Base-by-base conservation (phyloP, 2,888 invertebrate genomes). In the Ophion ventricosus region DNA sequence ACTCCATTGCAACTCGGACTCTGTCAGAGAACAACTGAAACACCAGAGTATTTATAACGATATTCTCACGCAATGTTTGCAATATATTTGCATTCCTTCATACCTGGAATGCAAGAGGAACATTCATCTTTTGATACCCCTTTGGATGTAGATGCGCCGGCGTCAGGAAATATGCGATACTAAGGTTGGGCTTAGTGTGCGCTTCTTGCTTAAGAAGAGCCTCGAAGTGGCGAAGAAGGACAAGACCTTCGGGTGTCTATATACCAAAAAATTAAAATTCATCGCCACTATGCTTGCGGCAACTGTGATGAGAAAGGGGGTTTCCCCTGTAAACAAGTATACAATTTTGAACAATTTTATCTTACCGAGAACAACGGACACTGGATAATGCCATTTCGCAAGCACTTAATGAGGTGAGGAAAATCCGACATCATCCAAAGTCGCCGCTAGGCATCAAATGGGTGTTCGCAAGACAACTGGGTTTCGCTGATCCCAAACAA, bases 1-100 rank as follows among this genome's bases (percentile, higher is more conserved):
- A 14, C 20, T 80, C 56, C 85, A 86, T 86, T n/a, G 85, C 87
- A 26, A 82, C 83, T 43, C 77, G n/a, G 8, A 86, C 79, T 64
- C 72, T 56, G 54, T 83, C 56, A 1, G 80, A 80, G 26, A 86
- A 86, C 23, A 84, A 23, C 85, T 85, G 66, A 40, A 81, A 72
- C 54, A 59, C 20, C 35, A 29, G 4, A 70, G 74, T 74, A 26
- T 26, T 49, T 74, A 49, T 61, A 26, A 63, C 2, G 74, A 73
- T 43, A 73, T 43, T 73, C 14, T 40, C 59, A 61, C 59, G 73
- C 23, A 73, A 61, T 35, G 11, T 73, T 73, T 61, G 73, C 61
- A 59, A 23, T 61, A 73, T 7, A 61, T 40, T 73, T 73, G 59
- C 73, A 61, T 66, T 66, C 26, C 5, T 63, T 64, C 35, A 63